A percentile compares a stretch with the other conserved stretches of the same genome.
Conservation (phyloP, 2,113 vertebrate species). For the Stictonetta naevosa region DNA sequence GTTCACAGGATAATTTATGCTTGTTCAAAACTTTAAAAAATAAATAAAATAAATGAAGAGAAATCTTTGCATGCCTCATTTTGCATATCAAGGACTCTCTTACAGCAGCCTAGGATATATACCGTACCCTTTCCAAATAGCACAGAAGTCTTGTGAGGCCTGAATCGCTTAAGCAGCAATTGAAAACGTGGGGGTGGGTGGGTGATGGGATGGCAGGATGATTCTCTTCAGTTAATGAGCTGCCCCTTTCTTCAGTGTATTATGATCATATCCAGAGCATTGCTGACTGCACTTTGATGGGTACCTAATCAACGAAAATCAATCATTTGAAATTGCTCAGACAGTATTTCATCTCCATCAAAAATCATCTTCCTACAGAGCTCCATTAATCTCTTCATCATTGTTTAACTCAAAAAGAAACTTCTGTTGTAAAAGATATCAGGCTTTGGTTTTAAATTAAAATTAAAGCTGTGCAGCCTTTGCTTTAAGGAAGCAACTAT, state of each 20-base stretch:
- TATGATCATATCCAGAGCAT: constrained; percentile 14
- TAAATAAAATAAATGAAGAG: constrained; percentile 49
- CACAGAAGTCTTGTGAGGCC: neutral
- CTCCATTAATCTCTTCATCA: constrained; percentile 59
- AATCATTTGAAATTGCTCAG: constrained; percentile 48
- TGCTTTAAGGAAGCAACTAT: neutral
- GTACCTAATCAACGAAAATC: constrained; percentile 63
- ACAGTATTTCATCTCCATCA: constrained; percentile 56
- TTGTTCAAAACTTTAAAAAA: constrained; percentile 39
- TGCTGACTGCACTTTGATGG: constrained; percentile 44
- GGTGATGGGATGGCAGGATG: neutral
- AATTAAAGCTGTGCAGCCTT: constrained; percentile 21
- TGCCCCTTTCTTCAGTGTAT: constrained; percentile 7
- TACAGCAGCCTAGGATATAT: neutral
- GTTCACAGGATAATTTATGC: constrained; percentile 7
- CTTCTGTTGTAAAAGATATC: constrained; percentile 20
- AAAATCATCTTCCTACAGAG: constrained; percentile 41
- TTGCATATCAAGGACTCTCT: constrained; percentile 21
- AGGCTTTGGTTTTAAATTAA: constrained; percentile 10
- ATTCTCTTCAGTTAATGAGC: constrained; percentile 34
- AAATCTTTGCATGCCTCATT: constrained; percentile 21
- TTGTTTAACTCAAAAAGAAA: constrained; percentile 60
- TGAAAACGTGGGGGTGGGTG: neutral
- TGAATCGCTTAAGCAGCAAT: neutral
- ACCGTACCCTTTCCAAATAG: neutral